These are phyloP conservation scores for Thunnus albacares DNA, from an alignment of 2,797 vertebrate genomes.

Conservation along the genomic window DNA sequence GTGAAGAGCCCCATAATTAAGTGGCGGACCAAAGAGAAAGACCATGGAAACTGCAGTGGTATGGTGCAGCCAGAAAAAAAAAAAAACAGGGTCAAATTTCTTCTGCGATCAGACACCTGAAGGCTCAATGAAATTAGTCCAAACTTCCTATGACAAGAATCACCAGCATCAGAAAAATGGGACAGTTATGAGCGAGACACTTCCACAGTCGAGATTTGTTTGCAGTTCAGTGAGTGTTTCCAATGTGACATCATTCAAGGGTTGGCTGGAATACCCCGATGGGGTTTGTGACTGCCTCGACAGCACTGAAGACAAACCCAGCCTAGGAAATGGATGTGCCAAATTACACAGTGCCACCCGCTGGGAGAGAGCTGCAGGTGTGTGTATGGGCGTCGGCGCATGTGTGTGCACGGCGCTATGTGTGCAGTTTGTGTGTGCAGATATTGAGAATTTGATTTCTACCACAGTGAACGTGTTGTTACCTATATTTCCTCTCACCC, in stretches of 20 bases:
- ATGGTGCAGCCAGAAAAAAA: constrained; percentile 20
- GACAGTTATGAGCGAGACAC: constrained; percentile 42
- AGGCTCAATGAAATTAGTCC: constrained; percentile 54
- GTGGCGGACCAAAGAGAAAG: constrained; percentile 51
- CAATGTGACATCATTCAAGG: constrained; percentile 73
- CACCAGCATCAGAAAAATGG: constrained; percentile 40
- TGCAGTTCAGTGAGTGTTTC: constrained; percentile 67
- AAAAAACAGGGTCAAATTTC: constrained; percentile 59
- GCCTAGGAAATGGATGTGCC: constrained; percentile 80
- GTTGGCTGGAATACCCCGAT: constrained; percentile 64
- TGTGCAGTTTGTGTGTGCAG: constrained; percentile 37
- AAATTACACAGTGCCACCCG: constrained; percentile 80
- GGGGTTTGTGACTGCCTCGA: constrained; percentile 74
- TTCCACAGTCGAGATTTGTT: constrained; percentile 58
- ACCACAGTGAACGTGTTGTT: constrained; percentile 50
- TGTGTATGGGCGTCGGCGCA: constrained; percentile 33
- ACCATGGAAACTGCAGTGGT: constrained; percentile 41
- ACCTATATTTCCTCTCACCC: constrained; percentile 62
- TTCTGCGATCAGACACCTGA: constrained; percentile 52
- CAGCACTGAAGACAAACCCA: constrained; percentile 75
- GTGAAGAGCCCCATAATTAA: constrained; percentile 69
- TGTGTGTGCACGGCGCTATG: constrained; percentile 7
- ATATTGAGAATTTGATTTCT: constrained; percentile 64
- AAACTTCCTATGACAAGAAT: constrained; percentile 47
- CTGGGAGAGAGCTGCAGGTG: constrained; percentile 71